These are phyloP conservation scores for Oscheius sp. DNA, from an alignment of 2,888 invertebrate species.

Conservation along the genomic window DNA sequence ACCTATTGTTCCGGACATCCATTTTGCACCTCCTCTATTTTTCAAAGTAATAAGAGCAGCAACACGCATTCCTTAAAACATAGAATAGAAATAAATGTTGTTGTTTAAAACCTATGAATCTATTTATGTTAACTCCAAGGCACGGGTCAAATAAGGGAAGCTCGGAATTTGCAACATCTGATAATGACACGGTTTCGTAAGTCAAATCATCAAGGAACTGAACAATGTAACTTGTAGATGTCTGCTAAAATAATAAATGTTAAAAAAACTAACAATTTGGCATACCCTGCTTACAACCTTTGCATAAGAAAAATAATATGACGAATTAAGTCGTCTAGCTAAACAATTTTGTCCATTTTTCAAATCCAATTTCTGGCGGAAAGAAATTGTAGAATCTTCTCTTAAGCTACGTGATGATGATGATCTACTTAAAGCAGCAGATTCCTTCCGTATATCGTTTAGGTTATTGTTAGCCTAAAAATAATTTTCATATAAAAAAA, in stretches of 20 bases:
- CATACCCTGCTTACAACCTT: background rate
- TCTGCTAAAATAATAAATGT: background rate
- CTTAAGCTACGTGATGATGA: background rate
- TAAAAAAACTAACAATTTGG: background rate
- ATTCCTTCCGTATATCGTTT: background rate
- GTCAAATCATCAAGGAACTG: background rate
- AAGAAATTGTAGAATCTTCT: background rate
- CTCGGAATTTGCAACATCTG: slow-evolving; percentile 4
- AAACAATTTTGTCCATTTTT: background rate
- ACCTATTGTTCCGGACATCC: slow-evolving; percentile 21
- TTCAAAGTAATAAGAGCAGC: slow-evolving; percentile 9
- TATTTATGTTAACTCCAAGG: background rate
- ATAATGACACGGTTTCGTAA: background rate
- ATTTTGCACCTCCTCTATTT: background rate
- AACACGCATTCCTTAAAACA: slow-evolving; percentile 19
- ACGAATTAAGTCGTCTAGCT: background rate
- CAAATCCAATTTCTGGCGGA: background rate
- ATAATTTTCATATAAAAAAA: background rate
- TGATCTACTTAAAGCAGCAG: background rate
- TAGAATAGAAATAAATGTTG: background rate
- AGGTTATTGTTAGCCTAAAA: background rate
- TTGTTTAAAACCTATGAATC: background rate
- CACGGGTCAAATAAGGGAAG: background rate
- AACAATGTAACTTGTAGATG: background rate
- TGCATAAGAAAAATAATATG: background rate